A percentile compares a stretch with the other conserved stretches of the same genome.
Evolutionary conservation across 1,140 invertebrate species (phyloP).

Genomic region (Pseudachorutes palmiensis): DNA sequence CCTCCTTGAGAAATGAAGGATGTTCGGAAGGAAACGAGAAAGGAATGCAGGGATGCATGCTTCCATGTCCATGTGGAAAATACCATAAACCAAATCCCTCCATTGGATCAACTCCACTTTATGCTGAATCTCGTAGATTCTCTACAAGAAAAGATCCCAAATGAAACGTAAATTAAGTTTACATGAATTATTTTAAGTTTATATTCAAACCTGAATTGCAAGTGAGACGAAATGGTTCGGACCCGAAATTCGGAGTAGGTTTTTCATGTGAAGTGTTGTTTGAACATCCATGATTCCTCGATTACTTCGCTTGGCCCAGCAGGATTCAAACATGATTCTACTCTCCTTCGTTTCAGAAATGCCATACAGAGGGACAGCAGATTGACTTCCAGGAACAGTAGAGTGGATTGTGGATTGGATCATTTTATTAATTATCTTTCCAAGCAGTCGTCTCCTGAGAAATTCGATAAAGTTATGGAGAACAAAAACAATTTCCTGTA

Average conservation of each 20-base stretch:
- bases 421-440: slow-evolving; percentile 33
- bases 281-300: slow-evolving; percentile 31
- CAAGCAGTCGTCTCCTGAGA: slow-evolving; percentile 26
- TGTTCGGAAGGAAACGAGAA: slow-evolving; percentile 20
- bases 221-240: slow-evolving; percentile 21
- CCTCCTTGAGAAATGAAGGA: slow-evolving; percentile 30
- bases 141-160: slow-evolving; percentile 22
- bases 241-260: slow-evolving; percentile 28
- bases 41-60: slow-evolving; percentile 26
- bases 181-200: background rate
- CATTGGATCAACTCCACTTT: slow-evolving; percentile 28
- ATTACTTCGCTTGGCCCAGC: slow-evolving; percentile 25
- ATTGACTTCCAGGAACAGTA: background rate
- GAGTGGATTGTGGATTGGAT: slow-evolving; percentile 14
- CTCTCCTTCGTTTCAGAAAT: slow-evolving; percentile 29
- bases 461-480: slow-evolving; percentile 15
- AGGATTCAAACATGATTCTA: slow-evolving; percentile 18
- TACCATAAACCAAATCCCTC: slow-evolving; percentile 27
- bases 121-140: slow-evolving; percentile 28
- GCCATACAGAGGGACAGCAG: slow-evolving; percentile 1
- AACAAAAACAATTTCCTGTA: too few relatives aligned
- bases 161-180: background rate
- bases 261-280: slow-evolving; percentile 25
- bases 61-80: slow-evolving; percentile 31
- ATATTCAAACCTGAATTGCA: slow-evolving; percentile 15